Evolutionary conservation across 37 sponge, comb jelly and placozoan species (phyloP).

Genomic region (Tethya wilhelma): DNA sequence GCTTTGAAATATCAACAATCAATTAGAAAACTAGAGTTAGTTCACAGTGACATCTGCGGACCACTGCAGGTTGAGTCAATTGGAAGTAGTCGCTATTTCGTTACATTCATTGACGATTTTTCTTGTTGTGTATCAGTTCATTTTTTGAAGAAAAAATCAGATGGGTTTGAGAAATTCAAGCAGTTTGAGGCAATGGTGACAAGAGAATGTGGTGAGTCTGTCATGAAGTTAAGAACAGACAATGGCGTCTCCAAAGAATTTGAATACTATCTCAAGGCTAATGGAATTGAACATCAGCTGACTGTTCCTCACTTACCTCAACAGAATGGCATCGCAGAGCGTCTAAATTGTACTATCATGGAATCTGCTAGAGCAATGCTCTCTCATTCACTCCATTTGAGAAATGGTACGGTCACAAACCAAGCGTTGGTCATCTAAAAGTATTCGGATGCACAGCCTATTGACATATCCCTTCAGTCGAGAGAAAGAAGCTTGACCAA

Average conservation of each 20-base stretch:
- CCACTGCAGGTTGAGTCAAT: conserved; percentile 56
- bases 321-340: conserved; percentile 55
- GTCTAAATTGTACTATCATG: conserved; percentile 45
- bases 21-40: conserved; percentile 7
- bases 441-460: conserved; percentile 50
- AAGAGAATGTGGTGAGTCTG: conserved; percentile 29
- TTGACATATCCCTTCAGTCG: conserved; percentile 4
- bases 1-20: conserved; percentile 38
- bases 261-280: conserved; percentile 34
- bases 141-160: no score
- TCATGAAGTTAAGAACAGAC: conserved; percentile 33
- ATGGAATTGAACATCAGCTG: conserved; percentile 39
- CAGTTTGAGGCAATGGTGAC: conserved; percentile 47
- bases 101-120: conserved; percentile 57
- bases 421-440: conserved; percentile 24
- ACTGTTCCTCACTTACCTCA: conserved; percentile 53
- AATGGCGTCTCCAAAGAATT: conserved; percentile 48
- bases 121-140: conserved; percentile 26
- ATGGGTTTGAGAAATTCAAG: conserved; percentile 58
- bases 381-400: conserved; percentile 39
- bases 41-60: conserved; percentile 55
- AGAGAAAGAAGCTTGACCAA: conserved; percentile 47
- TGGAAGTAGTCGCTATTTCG: conserved; percentile 54
- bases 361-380: conserved; percentile 48
- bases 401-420: conserved; percentile 19